Base-by-base conservation (phyloP, 2,888 invertebrate genomes). In the Capitulum mitella region DNA sequence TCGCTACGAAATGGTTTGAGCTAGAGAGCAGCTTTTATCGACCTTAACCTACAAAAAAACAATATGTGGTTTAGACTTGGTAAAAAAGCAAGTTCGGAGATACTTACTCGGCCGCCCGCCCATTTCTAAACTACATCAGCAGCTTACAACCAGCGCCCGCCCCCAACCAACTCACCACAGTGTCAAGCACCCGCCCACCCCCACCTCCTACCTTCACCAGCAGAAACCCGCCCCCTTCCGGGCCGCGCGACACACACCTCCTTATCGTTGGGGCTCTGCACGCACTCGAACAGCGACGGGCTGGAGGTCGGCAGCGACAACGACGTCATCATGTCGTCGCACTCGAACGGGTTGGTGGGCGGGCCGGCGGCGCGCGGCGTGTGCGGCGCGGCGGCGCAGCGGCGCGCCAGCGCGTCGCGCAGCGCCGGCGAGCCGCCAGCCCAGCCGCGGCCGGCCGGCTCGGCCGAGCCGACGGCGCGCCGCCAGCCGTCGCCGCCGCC, bases 321-420 rank as follows among this genome's bases (percentile, higher is more conserved):
- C 12, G 70, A 70, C 37, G 70, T 40, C 37, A 40, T 70, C 70
- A 70, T 40, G 40, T 70, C 70, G 70, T 70, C 70, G 26, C 70
- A 37, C 70, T 70, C 70, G 70, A 70, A 70, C 40, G 70, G 70
- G 70, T 70, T 70, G 34, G 16, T 14, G 12, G 12, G 70, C 29
- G 40, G 22, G 70, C 1, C 40, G 70, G 22, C 29, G 26, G 22
- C 40, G 70, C 64, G 6, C 16, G n/a, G 34, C 37, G n/a, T 26
- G 22, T 22, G 34, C 64, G 37, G 19, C 34, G 22, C 70, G 70
- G 37, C 22, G 22, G 34, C 70, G 26, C 58, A n/a, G 26, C n/a
- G 58, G n/a, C 48, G 48, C 12, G 48, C 22, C 16, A 22, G 16
- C 22, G 32, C 16, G 32, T 64, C 32, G 16, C 37, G 70, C 58